Evolutionary conservation across 2,797 vertebrate species (phyloP).

Genomic region (Schizopygopsis pylzovi): DNA sequence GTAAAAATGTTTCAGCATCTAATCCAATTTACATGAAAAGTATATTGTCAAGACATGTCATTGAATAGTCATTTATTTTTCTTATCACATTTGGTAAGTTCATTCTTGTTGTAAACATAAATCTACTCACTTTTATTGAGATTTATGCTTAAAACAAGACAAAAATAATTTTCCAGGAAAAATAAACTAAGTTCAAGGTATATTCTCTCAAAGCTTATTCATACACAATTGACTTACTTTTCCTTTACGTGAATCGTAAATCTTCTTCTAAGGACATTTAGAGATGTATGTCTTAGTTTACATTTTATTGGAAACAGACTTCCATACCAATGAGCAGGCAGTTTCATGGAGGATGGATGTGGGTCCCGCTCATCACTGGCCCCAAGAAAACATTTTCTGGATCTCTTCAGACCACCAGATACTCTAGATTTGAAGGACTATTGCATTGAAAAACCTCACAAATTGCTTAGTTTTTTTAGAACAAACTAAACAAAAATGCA

Average conservation of each 20-base stretch:
- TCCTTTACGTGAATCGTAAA: background rate
- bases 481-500: slow-evolving; percentile 13
- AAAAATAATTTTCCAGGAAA: background rate
- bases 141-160: background rate
- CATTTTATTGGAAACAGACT: background rate
- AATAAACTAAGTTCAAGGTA: background rate
- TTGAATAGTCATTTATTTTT: background rate
- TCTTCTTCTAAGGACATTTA: background rate
- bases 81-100: background rate
- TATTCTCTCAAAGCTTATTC: background rate
- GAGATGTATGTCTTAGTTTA: background rate
- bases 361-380: background rate
- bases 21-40: background rate
- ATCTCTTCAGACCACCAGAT: background rate
- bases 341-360: background rate
- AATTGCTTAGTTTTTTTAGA: background rate
- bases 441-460: background rate
- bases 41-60: background rate
- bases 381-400: background rate
- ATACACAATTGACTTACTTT: too few relatives aligned
- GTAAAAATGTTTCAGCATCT: background rate
- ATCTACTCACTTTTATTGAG: background rate
- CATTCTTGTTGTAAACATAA: background rate
- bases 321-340: background rate
- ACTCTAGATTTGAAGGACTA: background rate